Conservation (phyloP, 2,113 vertebrate species). For the Myrmophylax atrothorax region DNA sequence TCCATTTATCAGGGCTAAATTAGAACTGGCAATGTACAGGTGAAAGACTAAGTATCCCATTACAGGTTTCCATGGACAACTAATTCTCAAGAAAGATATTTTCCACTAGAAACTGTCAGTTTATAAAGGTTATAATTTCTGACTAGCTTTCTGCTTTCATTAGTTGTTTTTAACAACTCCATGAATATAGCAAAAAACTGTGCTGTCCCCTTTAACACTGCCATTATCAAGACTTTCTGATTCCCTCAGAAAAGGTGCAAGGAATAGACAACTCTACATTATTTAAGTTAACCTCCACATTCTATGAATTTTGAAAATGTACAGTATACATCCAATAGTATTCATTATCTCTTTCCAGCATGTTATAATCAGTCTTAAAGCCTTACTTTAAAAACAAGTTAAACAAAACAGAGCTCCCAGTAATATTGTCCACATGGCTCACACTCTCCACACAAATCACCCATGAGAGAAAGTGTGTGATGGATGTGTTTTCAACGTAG, state of each 20-base stretch:
- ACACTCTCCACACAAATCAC: background rate
- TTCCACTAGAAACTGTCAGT: background rate
- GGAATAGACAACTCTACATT: background rate
- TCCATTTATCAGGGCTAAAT: background rate
- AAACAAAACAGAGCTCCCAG: background rate
- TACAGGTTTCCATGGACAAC: background rate
- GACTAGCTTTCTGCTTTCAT: background rate
- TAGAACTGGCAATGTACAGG: background rate
- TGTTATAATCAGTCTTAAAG: background rate
- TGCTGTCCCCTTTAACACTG: background rate
- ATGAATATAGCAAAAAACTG: background rate
- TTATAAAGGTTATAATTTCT: background rate
- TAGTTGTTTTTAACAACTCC: background rate
- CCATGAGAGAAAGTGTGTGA: background rate
- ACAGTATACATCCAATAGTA: background rate
- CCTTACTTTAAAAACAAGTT: background rate
- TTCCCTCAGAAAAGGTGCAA: background rate
- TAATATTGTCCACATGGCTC: background rate
- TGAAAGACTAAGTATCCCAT: background rate
- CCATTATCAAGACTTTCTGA: background rate
- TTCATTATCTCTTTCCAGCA: background rate
- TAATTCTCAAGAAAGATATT: background rate
- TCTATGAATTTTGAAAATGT: background rate
- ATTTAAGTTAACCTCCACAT: background rate
- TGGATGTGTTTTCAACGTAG: background rate